A percentile compares a stretch with the other conserved stretches of the same genome.
phyloP scores from a whole-genome alignment of 2,797 vertebrate species.

The Bovichtus diacanthus region DNA sequence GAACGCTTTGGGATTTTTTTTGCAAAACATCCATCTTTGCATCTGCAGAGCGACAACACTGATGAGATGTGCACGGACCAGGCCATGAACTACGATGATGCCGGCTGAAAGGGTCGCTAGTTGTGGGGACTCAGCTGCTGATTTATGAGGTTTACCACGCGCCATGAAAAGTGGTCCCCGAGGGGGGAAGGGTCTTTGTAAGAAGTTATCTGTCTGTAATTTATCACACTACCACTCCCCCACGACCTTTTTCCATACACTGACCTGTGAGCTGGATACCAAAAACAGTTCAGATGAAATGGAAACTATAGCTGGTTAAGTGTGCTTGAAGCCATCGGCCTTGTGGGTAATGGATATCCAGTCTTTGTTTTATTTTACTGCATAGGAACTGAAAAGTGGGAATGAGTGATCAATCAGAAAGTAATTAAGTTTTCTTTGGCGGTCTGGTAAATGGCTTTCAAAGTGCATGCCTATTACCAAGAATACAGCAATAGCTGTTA shows the following conservation, averaged over 20 bases:
- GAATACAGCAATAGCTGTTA: conserved; percentile 45
- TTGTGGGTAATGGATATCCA: conserved; percentile 39
- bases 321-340: neutral
- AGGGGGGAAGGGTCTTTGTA: conserved; percentile 71
- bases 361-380: conserved; percentile 44
- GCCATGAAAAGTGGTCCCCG: conserved; percentile 61
- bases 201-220: conserved; percentile 81
- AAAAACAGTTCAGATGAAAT: conserved; percentile 61
- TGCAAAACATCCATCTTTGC: conserved; percentile 59
- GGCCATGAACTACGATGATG: conserved; percentile 36
- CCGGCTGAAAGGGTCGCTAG: conserved; percentile 20
- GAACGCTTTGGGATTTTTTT: conserved; percentile 2
- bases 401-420: conserved; percentile 67
- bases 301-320: conserved; percentile 38
- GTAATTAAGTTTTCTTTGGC: conserved; percentile 61
- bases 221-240: conserved; percentile 76
- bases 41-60: conserved; percentile 16
- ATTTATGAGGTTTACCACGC: conserved; percentile 80
- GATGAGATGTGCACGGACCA: conserved; percentile 41
- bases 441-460: conserved; percentile 55
- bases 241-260: conserved; percentile 37
- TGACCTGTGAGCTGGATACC: conserved; percentile 65
- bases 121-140: conserved; percentile 54
- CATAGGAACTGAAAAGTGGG: conserved; percentile 32
- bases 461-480: conserved; percentile 55